These are phyloP conservation scores for Ennomos fuscantarius DNA, from an alignment of 2,888 invertebrate species.

Conservation along the genomic window DNA sequence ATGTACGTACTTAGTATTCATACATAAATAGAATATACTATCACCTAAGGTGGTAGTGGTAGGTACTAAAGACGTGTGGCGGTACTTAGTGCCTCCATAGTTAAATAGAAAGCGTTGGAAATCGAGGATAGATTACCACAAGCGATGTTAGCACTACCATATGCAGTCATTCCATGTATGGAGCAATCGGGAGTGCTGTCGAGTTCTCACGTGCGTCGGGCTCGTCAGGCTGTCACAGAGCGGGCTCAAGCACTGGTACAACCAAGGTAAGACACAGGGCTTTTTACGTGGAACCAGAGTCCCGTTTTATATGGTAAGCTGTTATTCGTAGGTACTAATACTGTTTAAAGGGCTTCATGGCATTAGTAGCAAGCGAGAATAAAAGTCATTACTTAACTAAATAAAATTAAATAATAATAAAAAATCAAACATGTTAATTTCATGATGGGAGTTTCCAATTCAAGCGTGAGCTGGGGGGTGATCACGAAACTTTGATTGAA, in stretches of 20 bases:
- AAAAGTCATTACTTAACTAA: too few species aligned
- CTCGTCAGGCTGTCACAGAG: slow-evolving; percentile 31
- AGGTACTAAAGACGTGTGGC: slow-evolving; percentile 14
- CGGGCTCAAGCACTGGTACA: slow-evolving; percentile 45
- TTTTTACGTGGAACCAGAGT: slow-evolving; percentile 16
- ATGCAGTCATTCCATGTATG: slow-evolving; percentile 63
- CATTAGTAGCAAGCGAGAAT: too few species aligned
- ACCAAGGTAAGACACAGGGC: slow-evolving; percentile 19
- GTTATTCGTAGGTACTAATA: not conserved
- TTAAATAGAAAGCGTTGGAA: slow-evolving; percentile 64
- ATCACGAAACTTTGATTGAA: too few species aligned
- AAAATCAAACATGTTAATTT: too few species aligned
- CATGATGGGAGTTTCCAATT: too few species aligned
- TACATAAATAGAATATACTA: slow-evolving; percentile 8
- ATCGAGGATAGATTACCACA: slow-evolving; percentile 57
- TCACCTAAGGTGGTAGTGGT: slow-evolving; percentile 11
- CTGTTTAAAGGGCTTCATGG: too few species aligned
- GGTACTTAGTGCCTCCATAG: slow-evolving; percentile 31
- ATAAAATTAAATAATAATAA: too few species aligned
- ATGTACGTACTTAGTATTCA: slow-evolving; percentile 4
- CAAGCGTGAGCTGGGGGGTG: too few species aligned
- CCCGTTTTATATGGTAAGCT: slow-evolving; percentile 15
- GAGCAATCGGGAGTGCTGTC: slow-evolving; percentile 52
- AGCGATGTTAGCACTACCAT: slow-evolving; percentile 58
- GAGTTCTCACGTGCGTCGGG: slow-evolving; percentile 66